These are phyloP conservation scores for Rutilus rutilus DNA, from an alignment of 2,113 vertebrate genomes.

Conservation along the genomic window DNA sequence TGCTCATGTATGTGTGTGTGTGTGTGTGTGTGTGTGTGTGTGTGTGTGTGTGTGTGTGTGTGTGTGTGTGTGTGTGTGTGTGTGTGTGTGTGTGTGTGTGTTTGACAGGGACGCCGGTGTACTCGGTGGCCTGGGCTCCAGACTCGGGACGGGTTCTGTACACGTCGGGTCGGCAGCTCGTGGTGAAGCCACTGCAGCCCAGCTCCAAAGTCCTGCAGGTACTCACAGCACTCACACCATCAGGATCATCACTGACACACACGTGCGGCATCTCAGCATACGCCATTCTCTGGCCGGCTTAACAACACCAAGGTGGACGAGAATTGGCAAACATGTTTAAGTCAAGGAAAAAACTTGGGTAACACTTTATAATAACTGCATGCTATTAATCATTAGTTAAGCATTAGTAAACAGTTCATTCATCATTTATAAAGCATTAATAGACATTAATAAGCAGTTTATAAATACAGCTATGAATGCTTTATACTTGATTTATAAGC, in stretches of 20 bases:
- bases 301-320: too few species aligned
- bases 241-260: neutral
- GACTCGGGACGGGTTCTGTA: conserved; percentile 93
- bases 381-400: too few species aligned
- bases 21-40: conserved; percentile 9
- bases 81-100: conserved; percentile 32
- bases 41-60: conserved; percentile 22
- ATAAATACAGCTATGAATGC: too few species aligned
- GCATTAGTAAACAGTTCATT: too few species aligned
- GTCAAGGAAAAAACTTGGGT: too few species aligned
- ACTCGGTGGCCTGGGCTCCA: conserved; percentile 93
- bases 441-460: too few species aligned
- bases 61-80: neutral
- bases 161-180: conserved; percentile 87
- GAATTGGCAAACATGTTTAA: too few species aligned
- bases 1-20: neutral
- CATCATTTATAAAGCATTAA: too few species aligned
- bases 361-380: too few species aligned
- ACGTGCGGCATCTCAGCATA: too few species aligned
- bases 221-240: conserved; percentile 40
- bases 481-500: too few species aligned
- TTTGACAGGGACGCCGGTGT: conserved; percentile 85
- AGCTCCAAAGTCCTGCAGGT: conserved; percentile 92
- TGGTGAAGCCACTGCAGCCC: conserved; percentile 95
- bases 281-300: too few species aligned